Evolutionary conservation across 1,140 invertebrate genomes (phyloP).

Genomic region (Drosophila subobscura): DNA sequence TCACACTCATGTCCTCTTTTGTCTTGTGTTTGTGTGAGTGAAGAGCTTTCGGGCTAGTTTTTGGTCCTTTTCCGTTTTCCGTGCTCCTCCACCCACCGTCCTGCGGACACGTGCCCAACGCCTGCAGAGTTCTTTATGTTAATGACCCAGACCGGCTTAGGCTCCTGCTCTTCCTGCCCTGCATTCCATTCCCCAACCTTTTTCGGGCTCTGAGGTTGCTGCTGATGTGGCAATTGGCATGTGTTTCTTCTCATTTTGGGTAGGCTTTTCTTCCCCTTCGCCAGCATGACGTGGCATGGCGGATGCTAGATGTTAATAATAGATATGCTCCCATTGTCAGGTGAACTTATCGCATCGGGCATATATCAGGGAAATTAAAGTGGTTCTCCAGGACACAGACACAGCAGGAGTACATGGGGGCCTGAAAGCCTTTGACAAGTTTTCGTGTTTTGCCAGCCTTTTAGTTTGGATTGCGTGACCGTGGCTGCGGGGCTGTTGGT

Average conservation of each 20-base stretch:
- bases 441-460: conserved; percentile 8
- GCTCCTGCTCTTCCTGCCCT: background rate
- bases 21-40: conserved; percentile 25
- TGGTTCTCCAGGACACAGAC: conserved; percentile 22
- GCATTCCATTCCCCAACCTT: background rate
- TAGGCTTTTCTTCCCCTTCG: conserved; percentile 27
- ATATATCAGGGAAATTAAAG: conserved; percentile 78
- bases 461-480: conserved; percentile 25
- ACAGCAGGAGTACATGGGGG: background rate
- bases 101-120: conserved; percentile 61
- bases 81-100: conserved; percentile 5
- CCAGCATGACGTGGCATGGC: background rate
- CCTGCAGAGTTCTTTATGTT: conserved; percentile 78
- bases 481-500: conserved; percentile 26
- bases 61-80: conserved; percentile 41
- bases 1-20: conserved; percentile 27
- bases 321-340: conserved; percentile 71
- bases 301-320: conserved; percentile 76
- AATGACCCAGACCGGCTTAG: conserved; percentile 63
- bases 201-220: background rate
- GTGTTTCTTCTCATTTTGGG: conserved; percentile 61
- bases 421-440: conserved; percentile 24
- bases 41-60: conserved; percentile 60
- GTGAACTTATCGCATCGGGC: conserved; percentile 65
- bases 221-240: conserved; percentile 68